Percentiles rank a stretch among this genome's conserved stretches.
Evolutionary conservation across 2,797 vertebrate genomes (phyloP).

Genomic region (Mormyrops attenuatus): DNA sequence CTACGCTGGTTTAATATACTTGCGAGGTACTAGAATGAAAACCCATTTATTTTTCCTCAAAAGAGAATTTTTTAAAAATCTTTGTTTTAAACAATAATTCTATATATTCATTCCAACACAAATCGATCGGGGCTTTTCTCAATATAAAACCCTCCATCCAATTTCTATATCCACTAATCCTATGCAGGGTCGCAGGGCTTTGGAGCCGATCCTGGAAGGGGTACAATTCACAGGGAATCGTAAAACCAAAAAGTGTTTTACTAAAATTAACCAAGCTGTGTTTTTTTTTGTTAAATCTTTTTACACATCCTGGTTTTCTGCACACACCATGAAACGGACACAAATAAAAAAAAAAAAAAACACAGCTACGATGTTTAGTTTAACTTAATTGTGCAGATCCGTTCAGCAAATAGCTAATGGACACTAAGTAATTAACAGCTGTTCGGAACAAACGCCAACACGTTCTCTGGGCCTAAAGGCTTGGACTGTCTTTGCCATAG

Average conservation of each 20-base stretch:
- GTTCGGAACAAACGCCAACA: background rate
- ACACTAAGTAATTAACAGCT: background rate
- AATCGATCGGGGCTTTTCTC: background rate
- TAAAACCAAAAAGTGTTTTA: background rate
- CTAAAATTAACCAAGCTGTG: background rate
- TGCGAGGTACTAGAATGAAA: background rate
- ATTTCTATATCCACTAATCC: background rate
- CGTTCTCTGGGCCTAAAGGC: background rate
- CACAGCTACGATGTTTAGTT: background rate
- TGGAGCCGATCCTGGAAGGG: accelerated
- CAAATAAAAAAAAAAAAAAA: background rate
- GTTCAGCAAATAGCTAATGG: background rate
- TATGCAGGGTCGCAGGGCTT: background rate
- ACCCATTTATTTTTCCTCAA: background rate
- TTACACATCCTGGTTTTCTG: background rate
- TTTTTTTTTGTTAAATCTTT: background rate
- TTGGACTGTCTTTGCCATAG: background rate
- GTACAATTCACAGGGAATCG: background rate
- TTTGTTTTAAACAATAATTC: background rate
- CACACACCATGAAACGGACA: background rate
- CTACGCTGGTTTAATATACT: background rate
- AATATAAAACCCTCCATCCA: background rate
- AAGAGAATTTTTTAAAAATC: too few species aligned
- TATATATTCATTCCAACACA: background rate
- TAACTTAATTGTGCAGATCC: background rate